Evolutionary conservation across 1,140 invertebrate species (phyloP), one percentile per base, ranked within the genome.

Genomic region (Oedothorax gibbosus): DNA sequence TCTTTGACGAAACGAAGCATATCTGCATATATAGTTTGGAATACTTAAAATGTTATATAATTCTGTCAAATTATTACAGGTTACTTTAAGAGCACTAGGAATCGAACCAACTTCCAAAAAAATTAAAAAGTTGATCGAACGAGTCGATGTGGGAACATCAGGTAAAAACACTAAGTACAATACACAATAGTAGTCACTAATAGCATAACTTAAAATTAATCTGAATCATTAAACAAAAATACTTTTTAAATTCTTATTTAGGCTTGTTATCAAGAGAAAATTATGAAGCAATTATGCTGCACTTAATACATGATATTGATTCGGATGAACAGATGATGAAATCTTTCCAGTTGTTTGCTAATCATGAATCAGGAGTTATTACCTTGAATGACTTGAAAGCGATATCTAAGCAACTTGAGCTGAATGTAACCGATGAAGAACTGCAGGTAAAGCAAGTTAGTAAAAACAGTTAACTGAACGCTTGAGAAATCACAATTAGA

Each of bases 31-130:
- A n/a, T 35, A 35, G 35, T 35, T 35, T 35, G 35, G 35, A 35
- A 5, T 1, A 35, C 2, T 35, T 35, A 35, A 35, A 35, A 35
- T 35, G 35, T 35, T 35, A 35, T 35, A 35, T 35, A 35, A 35
- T 35, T 35, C 35, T 65, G 2, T 10, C 10, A 65, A 65, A 65
- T 62, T 49, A 50, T 49, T 69, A 11, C 35, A 84, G 81, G 60
- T 84, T 12, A 84, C 71, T 5, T 49, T 84, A 20, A 65, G 81
- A 60, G 71, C 81, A 9, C 72, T 84, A 18, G 81, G 81, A 35
- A 84, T 84, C 15, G 81, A 84, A 12, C 71, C 81, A 49, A 84
- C 71, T 18, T 51, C 71, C n/a, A 75, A 56, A n/a, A 75, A 76
- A 57, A 20, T 84, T 12, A 84, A 76, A 49, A 84, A 66, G 18